Percentiles rank a stretch among this genome's conserved stretches.
These are phyloP conservation scores for Aspidiotus rigidus DNA, from an alignment of 2,888 invertebrate species.

Conservation along the genomic window DNA sequence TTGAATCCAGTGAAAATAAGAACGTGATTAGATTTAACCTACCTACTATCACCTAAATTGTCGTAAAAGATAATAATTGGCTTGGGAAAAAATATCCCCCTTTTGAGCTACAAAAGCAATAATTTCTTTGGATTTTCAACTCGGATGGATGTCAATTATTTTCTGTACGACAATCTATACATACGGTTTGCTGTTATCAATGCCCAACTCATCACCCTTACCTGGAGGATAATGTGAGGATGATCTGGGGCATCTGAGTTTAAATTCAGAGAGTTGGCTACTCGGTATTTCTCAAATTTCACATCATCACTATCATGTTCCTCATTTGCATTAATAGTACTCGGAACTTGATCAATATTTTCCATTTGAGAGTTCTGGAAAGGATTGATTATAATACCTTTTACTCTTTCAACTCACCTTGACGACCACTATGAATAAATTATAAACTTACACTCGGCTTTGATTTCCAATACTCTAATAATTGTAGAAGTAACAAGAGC, in stretches of 20 bases:
- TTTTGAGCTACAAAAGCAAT: too few relatives aligned
- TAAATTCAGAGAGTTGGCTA: constrained; percentile 31
- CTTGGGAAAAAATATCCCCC: too few relatives aligned
- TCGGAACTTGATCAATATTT: constrained; percentile 11
- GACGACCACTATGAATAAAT: not conserved
- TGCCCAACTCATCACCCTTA: too few relatives aligned
- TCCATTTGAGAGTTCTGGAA: constrained; percentile 10
- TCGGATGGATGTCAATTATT: too few relatives aligned
- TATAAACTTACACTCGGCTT: not conserved
- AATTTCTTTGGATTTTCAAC: too few relatives aligned
- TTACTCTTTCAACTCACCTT: too few relatives aligned
- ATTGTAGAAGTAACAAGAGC: constrained; percentile 24
- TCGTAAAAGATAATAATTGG: too few relatives aligned
- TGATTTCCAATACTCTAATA: constrained; percentile 32
- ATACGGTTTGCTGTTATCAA: not conserved
- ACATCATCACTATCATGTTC: constrained; percentile 35
- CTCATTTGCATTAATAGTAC: constrained; percentile 24
- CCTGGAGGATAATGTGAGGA: constrained; percentile 33
- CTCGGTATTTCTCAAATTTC: constrained; percentile 32
- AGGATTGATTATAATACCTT: too few relatives aligned
- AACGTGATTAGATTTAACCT: too few relatives aligned
- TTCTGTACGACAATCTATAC: not conserved
- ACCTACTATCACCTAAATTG: too few relatives aligned
- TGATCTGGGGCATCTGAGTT: constrained; percentile 30
- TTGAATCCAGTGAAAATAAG: not conserved